A percentile compares a stretch with the other conserved stretches of the same genome.
Conservation (phyloP, 2,888 invertebrate genomes). For the Itoplectis maculator region DNA sequence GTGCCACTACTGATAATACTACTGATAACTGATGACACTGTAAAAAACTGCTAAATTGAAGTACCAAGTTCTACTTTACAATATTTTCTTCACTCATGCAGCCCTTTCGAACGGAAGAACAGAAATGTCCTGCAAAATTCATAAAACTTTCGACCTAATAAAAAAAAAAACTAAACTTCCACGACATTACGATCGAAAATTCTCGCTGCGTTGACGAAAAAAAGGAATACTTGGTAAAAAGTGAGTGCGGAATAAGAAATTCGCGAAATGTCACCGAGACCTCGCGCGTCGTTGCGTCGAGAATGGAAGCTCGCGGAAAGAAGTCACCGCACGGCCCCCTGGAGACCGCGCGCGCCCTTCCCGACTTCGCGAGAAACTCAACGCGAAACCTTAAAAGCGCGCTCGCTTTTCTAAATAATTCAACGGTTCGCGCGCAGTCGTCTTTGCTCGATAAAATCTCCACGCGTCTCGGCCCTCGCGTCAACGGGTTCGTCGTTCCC, state of each 20-base stretch:
- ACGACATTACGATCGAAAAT: neutral
- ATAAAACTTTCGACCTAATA: too few relatives aligned
- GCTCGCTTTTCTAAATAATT: constrained; percentile 63
- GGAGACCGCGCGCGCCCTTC: neutral
- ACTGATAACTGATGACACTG: too few relatives aligned
- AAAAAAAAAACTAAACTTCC: too few relatives aligned
- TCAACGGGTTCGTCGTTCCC: constrained; percentile 37
- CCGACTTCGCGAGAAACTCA: constrained; percentile 45
- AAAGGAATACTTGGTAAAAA: constrained; percentile 2
- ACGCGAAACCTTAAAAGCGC: constrained; percentile 49
- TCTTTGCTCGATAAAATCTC: constrained; percentile 63
- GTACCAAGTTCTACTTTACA: too few relatives aligned
- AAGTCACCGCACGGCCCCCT: constrained; percentile 41
- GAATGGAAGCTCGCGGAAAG: constrained; percentile 20
- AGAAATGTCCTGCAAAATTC: too few relatives aligned
- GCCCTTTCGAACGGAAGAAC: too few relatives aligned
- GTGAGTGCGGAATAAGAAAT: constrained; percentile 33
- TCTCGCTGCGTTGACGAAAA: neutral
- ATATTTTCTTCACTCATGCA: too few relatives aligned
- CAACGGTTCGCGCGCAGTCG: constrained; percentile 56
- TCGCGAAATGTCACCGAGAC: constrained; percentile 35
- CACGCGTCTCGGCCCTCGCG: constrained; percentile 47
- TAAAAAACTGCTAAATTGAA: too few relatives aligned
- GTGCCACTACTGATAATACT: too few relatives aligned
- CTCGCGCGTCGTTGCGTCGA: constrained; percentile 46